Evolutionary conservation across 2,113 vertebrate genomes (phyloP).

Genomic region (Psittacus erithacus): DNA sequence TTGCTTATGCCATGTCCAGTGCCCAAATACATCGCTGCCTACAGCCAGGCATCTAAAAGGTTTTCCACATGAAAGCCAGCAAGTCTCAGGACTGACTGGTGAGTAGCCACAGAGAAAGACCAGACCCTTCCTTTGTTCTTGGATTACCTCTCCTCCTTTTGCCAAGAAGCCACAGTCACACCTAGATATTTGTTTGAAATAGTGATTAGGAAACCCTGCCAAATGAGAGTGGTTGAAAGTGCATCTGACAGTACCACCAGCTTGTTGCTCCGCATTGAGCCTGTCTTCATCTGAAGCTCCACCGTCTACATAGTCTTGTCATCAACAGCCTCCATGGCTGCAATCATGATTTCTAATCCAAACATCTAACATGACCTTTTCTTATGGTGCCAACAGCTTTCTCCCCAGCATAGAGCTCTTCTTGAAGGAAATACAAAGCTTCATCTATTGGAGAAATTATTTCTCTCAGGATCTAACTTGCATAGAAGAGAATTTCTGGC

Average conservation of each 20-base stretch:
- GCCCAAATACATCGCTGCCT: neutral
- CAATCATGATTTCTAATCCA: neutral
- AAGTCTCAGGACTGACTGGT: neutral
- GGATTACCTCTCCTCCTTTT: neutral
- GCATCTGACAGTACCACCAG: neutral
- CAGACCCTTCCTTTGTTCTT: neutral
- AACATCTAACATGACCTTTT: neutral
- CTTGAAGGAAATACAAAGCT: neutral
- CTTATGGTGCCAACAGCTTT: neutral
- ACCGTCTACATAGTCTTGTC: neutral
- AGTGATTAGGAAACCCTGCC: fast-evolving
- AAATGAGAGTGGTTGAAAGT: fast-evolving
- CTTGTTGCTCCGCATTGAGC: neutral
- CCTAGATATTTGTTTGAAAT: neutral
- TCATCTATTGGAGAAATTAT: neutral
- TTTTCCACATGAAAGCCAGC: neutral
- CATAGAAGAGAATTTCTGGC: neutral
- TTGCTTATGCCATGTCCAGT: neutral
- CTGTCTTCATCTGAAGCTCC: neutral
- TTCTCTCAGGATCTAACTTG: neutral
- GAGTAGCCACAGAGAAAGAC: neutral
- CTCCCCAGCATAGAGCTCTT: neutral
- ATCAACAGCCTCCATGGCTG: neutral
- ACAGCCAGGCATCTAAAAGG: neutral
- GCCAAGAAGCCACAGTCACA: neutral